Base-by-base conservation (phyloP, 1,140 invertebrate species). In the Cotesia vestalis region DNA sequence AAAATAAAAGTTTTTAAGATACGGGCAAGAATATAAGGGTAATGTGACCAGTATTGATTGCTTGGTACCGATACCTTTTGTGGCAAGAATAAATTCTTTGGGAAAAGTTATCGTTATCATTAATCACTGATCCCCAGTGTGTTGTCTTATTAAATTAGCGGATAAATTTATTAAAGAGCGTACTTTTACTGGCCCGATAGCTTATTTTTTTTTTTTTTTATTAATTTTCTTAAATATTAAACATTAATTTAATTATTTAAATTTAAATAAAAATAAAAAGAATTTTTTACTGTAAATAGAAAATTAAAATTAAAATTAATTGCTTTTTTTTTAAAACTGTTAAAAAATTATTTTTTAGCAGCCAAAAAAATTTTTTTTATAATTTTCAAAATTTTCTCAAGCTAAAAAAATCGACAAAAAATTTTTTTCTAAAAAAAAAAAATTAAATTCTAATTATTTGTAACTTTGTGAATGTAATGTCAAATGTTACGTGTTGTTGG, bases 401-500 rank as follows among this genome's bases (percentile, higher is more conserved):
- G 1, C 27, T 27, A 27, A 27, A 1, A 27, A 27, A 27, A 27
- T 27, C 17, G 17, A 17, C 17, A 27, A 27, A 27, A 27, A 27
- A 27, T 46, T 9, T 46, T 46, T 46, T 46, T 3, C 40, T 46
- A 5, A 55, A n/a, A n/a, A 20, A 55, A n/a, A n/a, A 14, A n/a
- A 20, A 46, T 46, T 1, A 46, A 2, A 6, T 6, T 0, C 40
- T 46, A 9, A 46, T 6, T 46, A 46, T 38, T 46, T 34, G 61
- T 66, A 60, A 51, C 81, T 81, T 66, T 85, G 78, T 79, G 83
- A 85, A 85, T 88, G 87, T 88, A 86, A 89, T 89, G 86, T 88
- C 78, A 88, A 86, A 84, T 85, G 78, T 86, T 84, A 80, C 80
- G 83, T 88, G 88, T 87, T 89, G 89, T 90, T 89, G 89, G 88